Percentiles rank a stretch among this genome's conserved stretches.
These are phyloP conservation scores for Takifugu ocellatus DNA, from an alignment of 2,797 vertebrate genomes.

Conservation along the genomic window DNA sequence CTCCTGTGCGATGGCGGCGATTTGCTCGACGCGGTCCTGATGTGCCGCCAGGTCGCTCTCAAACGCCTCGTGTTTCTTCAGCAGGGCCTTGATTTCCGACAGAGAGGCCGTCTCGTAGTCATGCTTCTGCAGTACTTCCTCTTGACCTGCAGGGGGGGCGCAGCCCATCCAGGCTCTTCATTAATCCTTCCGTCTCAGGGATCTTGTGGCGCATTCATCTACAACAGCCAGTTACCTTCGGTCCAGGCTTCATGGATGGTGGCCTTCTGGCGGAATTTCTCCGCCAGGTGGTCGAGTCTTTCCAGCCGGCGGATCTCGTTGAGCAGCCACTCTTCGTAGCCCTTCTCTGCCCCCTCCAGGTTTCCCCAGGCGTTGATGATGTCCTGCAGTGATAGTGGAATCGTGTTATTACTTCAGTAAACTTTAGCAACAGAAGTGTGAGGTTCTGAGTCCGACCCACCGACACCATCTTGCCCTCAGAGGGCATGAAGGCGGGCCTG, in stretches of 20 bases:
- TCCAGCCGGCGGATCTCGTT: slow-evolving; percentile 97
- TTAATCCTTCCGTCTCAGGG: background rate
- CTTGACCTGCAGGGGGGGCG: slow-evolving; percentile 81
- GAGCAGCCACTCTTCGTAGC: slow-evolving; percentile 97
- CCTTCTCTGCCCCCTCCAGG: slow-evolving; percentile 95
- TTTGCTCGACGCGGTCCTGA: slow-evolving; percentile 98
- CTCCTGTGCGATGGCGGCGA: slow-evolving; percentile 97
- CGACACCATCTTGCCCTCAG: slow-evolving; percentile 97
- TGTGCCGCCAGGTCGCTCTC: slow-evolving; percentile 97
- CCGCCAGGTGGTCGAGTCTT: slow-evolving; percentile 94
- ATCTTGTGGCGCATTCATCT: too few relatives aligned
- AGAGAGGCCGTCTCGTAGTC: slow-evolving; percentile 93
- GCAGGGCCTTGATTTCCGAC: slow-evolving; percentile 94
- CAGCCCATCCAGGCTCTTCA: background rate
- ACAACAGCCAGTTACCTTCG: slow-evolving; percentile 59
- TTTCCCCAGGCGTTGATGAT: slow-evolving; percentile 93
- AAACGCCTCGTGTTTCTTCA: slow-evolving; percentile 98
- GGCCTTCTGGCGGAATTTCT: slow-evolving; percentile 98
- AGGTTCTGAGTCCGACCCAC: slow-evolving; percentile 67
- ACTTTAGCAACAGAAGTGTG: background rate
- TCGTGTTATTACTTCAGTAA: background rate
- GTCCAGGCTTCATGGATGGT: slow-evolving; percentile 98
- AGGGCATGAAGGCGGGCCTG: slow-evolving; percentile 97
- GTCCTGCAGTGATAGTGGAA: slow-evolving; percentile 72
- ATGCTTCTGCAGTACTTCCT: slow-evolving; percentile 88